Evolutionary conservation across 1,140 invertebrate genomes (phyloP).

Genomic region (Leptinotarsa lineolata): DNA sequence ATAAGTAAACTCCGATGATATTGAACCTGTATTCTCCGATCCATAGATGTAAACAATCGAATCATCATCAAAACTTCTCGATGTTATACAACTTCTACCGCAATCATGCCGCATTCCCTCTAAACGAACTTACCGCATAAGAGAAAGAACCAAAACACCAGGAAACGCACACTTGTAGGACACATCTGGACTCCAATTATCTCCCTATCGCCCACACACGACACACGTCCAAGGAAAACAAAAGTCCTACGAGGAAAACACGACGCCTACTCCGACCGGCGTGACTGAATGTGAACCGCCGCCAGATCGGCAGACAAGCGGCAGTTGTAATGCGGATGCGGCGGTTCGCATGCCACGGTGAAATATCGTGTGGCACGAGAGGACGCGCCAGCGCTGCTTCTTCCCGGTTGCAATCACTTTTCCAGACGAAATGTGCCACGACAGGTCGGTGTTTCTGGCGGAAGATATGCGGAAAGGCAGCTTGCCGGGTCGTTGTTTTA

Average conservation of each 20-base stretch:
- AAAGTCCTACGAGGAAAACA: not conserved
- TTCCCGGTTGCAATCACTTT: not conserved
- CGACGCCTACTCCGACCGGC: not conserved
- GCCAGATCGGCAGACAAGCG: conserved; percentile 31
- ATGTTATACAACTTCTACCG: not conserved
- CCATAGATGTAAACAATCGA: no score
- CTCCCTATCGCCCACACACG: not conserved
- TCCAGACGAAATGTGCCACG: conserved; percentile 2
- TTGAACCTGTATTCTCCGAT: no score
- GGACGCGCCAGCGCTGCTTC: conserved; percentile 31
- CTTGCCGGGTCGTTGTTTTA: not conserved
- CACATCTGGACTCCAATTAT: conserved; percentile 18
- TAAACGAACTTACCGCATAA: conserved; percentile 7
- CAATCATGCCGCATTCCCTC: not conserved
- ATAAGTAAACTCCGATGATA: no score
- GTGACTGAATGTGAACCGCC: not conserved
- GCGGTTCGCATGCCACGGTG: conserved; percentile 34
- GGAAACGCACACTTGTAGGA: conserved; percentile 1
- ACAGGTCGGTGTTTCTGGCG: conserved; percentile 4
- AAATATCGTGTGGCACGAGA: conserved; percentile 23
- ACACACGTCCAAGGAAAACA: not conserved
- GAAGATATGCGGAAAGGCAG: not conserved
- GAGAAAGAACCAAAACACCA: conserved; percentile 19
- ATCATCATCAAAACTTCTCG: no score
- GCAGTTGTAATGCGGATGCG: conserved; percentile 37